These are phyloP conservation scores for Okamejei kenojei DNA, from an alignment of 2,797 vertebrate genomes.

Conservation along the genomic window DNA sequence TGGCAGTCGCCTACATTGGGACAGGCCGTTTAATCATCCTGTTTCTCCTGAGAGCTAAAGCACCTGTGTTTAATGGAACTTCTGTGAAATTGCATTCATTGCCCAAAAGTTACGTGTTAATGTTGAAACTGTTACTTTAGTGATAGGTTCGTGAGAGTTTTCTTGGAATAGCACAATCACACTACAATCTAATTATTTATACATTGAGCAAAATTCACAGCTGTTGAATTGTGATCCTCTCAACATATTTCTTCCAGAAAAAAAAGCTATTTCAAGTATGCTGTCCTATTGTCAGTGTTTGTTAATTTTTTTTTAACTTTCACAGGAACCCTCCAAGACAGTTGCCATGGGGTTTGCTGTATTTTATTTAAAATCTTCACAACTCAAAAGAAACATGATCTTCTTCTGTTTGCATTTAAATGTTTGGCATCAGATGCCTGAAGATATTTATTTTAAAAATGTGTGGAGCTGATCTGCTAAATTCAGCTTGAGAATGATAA, in stretches of 20 bases:
- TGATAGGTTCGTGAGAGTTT: too few species aligned
- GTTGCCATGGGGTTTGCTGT: neutral
- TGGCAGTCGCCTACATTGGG: too few species aligned
- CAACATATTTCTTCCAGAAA: neutral
- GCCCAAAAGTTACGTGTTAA: neutral
- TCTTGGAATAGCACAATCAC: neutral
- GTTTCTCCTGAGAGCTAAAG: neutral
- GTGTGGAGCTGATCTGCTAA: neutral
- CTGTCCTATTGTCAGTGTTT: neutral
- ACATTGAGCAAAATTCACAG: neutral
- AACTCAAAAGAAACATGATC: neutral
- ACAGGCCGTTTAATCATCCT: neutral
- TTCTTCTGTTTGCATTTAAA: neutral
- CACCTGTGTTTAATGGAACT: neutral
- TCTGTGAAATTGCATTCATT: neutral
- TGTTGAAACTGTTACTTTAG: neutral
- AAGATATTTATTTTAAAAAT: neutral
- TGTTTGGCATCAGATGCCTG: neutral
- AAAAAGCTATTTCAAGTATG: neutral
- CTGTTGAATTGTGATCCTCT: neutral
- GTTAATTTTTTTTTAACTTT: neutral
- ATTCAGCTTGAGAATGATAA: neutral
- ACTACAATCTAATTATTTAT: neutral
- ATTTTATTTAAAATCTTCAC: slow-evolving; percentile 12
- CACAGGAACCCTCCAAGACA: neutral